phyloP scores from a whole-genome alignment of 2,113 vertebrate genomes.

The Clarias gariepinus region DNA sequence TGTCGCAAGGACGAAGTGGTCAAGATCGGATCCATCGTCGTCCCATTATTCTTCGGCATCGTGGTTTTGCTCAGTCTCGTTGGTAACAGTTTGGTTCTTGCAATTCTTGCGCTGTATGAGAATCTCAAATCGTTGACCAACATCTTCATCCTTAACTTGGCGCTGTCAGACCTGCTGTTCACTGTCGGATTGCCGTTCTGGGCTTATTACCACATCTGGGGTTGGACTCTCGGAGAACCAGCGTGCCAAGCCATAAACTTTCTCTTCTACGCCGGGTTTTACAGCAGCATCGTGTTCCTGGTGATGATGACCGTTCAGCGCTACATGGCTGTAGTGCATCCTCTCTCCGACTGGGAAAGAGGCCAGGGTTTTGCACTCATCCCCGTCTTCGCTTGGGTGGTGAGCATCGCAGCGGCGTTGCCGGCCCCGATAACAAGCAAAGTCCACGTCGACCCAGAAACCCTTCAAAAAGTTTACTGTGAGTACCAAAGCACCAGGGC shows the following conservation, averaged over 20 bases:
- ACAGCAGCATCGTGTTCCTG: conserved; percentile 84
- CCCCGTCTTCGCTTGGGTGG: conserved; percentile 71
- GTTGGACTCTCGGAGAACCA: conserved; percentile 78
- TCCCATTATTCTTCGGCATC: conserved; percentile 73
- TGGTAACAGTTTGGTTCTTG: conserved; percentile 84
- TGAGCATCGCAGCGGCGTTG: conserved; percentile 74
- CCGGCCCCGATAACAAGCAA: conserved; percentile 72
- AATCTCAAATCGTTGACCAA: conserved; percentile 83
- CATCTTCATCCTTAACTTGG: conserved; percentile 87
- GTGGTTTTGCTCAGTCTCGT: conserved; percentile 78
- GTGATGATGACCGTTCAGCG: conserved; percentile 84
- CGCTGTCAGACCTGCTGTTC: conserved; percentile 85
- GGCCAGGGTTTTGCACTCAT: conserved; percentile 55
- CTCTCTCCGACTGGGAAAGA: conserved; percentile 66
- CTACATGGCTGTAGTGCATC: conserved; percentile 79
- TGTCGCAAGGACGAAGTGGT: conserved; percentile 70
- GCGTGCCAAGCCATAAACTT: conserved; percentile 80
- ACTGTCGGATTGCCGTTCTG: conserved; percentile 82
- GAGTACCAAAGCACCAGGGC: conserved; percentile 57
- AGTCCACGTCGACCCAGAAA: not conserved
- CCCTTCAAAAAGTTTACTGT: conserved; percentile 60
- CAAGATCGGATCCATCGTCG: conserved; percentile 61
- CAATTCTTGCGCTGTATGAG: conserved; percentile 82
- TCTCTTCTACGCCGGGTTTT: conserved; percentile 83
- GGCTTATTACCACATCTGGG: conserved; percentile 70